phyloP scores from a whole-genome alignment of 1,140 invertebrate genomes.

The Lepidurus apus region DNA sequence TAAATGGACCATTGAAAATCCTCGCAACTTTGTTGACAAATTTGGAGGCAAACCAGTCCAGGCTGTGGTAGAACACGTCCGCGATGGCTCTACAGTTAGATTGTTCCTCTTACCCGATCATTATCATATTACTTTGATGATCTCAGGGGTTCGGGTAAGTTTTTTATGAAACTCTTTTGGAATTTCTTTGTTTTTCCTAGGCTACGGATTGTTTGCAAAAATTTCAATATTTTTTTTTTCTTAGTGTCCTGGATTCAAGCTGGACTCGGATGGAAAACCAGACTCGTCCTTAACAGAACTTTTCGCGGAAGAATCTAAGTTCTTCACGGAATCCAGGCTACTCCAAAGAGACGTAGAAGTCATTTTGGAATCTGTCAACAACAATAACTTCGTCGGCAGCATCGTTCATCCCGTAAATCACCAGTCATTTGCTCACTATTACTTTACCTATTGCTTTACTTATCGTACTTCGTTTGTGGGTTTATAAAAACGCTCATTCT shows the following conservation, averaged over 20 bases:
- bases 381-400: constrained; percentile 83
- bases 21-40: constrained; percentile 73
- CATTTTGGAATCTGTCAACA: constrained; percentile 79
- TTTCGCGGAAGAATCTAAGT: constrained; percentile 76
- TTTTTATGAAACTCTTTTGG: constrained; percentile 7
- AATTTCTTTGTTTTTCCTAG: constrained; percentile 32
- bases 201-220: constrained; percentile 20
- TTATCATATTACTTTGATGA: constrained; percentile 84
- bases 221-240: constrained; percentile 38
- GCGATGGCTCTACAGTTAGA: constrained; percentile 91
- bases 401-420: constrained; percentile 77
- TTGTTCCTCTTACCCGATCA: constrained; percentile 82
- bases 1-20: constrained; percentile 80
- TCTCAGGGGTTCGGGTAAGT: constrained; percentile 82
- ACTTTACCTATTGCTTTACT: not conserved
- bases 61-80: constrained; percentile 90
- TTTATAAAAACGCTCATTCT: not conserved
- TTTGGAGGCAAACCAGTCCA: constrained; percentile 69
- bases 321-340: constrained; percentile 83
- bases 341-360: constrained; percentile 91
- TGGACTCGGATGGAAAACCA: constrained; percentile 60
- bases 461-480: not conserved
- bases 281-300: constrained; percentile 53
- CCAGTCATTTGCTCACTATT: not conserved
- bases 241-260: constrained; percentile 67